phyloP scores from a whole-genome alignment of 2,113 vertebrate genomes.

The Morone chrysops region DNA sequence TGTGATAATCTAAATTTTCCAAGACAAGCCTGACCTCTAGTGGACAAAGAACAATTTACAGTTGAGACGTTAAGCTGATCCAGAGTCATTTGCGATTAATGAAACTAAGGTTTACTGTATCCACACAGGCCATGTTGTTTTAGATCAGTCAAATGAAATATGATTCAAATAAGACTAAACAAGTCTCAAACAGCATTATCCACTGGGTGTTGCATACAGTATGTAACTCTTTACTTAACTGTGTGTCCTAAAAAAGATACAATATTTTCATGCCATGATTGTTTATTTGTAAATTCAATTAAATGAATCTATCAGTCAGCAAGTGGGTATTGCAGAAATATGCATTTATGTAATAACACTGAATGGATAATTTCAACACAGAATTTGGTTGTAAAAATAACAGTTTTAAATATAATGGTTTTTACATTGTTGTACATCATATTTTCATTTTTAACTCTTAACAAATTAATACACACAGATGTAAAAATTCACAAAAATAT shows the following conservation, averaged over 20 bases:
- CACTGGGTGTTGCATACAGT: no score
- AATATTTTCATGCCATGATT: no score
- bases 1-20: not conserved
- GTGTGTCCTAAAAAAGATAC: no score
- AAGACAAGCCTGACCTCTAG: slow-evolving; percentile 75
- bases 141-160: not conserved
- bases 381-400: not conserved
- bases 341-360: not conserved
- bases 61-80: not conserved
- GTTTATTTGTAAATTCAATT: not conserved
- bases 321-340: not conserved
- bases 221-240: not conserved
- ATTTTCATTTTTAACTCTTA: no score
- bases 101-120: not conserved
- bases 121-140: not conserved
- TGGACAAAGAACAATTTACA: slow-evolving; percentile 50
- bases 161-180: not conserved
- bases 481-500: not conserved
- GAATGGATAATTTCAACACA: not conserved
- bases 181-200: no score
- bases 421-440: not conserved
- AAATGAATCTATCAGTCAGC: not conserved
- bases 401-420: not conserved
- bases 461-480: not conserved
- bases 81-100: not conserved